Evolutionary conservation across 92 coral and sea anemone genomes (phyloP).

Genomic region (Bergia puertoricense): DNA sequence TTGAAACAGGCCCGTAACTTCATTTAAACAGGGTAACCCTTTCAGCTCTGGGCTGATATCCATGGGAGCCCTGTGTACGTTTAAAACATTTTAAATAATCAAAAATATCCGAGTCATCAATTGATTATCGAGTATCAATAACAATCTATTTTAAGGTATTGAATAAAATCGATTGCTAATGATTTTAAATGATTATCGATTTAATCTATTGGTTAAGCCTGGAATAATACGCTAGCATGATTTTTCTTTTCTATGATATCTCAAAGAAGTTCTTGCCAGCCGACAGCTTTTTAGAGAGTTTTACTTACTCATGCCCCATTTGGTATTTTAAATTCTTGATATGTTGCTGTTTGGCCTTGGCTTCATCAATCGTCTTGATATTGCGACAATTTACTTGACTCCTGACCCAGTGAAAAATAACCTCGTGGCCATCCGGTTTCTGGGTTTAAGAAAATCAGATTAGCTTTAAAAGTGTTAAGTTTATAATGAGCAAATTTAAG

Average conservation of each 20-base stretch:
- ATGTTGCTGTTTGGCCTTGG: background rate
- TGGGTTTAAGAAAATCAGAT: background rate
- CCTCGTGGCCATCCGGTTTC: background rate
- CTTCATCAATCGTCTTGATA: slow-evolving; percentile 1
- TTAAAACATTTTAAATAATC: background rate
- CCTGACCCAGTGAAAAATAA: background rate
- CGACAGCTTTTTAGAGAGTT: background rate
- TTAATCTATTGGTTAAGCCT: background rate
- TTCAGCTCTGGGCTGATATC: too few relatives aligned
- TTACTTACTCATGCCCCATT: background rate
- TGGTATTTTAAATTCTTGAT: background rate
- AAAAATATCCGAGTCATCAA: background rate
- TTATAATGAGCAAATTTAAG: too few relatives aligned
- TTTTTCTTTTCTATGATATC: background rate
- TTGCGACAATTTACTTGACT: background rate
- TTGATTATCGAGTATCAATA: background rate
- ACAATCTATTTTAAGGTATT: background rate
- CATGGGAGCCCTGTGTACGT: background rate
- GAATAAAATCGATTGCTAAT: background rate
- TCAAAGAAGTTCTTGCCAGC: background rate
- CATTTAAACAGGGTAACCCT: too few relatives aligned
- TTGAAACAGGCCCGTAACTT: too few relatives aligned
- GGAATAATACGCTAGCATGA: background rate
- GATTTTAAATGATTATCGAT: background rate
- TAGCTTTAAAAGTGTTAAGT: background rate